phyloP scores from a whole-genome alignment of 2,888 invertebrate genomes.

The Apamea crenata region DNA sequence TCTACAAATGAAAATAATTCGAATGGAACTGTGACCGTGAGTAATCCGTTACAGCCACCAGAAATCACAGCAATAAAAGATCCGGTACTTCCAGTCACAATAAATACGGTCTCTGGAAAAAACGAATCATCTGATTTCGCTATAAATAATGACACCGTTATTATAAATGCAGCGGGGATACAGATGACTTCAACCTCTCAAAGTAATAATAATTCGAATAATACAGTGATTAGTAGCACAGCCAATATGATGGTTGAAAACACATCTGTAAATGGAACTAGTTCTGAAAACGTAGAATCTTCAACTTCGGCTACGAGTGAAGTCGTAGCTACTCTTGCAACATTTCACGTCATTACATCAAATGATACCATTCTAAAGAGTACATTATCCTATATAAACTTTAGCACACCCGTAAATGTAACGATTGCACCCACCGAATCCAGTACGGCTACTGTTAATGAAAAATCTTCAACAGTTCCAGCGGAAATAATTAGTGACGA shows the following conservation, averaged over 20 bases:
- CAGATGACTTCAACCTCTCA: not conserved
- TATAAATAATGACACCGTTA: not conserved
- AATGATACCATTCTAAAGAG: conserved; percentile 16
- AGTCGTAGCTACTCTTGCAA: not conserved
- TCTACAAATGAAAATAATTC: not conserved
- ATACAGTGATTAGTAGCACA: not conserved
- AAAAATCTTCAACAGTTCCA: not conserved
- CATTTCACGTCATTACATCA: not conserved
- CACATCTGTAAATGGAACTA: not conserved
- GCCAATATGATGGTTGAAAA: not conserved
- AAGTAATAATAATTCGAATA: not conserved
- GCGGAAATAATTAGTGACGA: not conserved
- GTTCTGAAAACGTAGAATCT: not conserved
- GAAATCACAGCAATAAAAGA: not conserved
- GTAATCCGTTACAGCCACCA: not conserved
- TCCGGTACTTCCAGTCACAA: not conserved
- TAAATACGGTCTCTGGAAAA: not conserved
- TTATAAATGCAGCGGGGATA: not conserved
- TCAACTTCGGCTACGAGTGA: not conserved
- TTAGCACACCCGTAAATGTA: not conserved
- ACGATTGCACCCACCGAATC: not conserved
- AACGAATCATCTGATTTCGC: not conserved
- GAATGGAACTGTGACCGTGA: not conserved
- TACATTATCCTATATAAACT: not conserved
- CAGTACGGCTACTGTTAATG: not conserved